phyloP scores from a whole-genome alignment of 1,140 invertebrate genomes.

The Stegodyphus dumicola region DNA sequence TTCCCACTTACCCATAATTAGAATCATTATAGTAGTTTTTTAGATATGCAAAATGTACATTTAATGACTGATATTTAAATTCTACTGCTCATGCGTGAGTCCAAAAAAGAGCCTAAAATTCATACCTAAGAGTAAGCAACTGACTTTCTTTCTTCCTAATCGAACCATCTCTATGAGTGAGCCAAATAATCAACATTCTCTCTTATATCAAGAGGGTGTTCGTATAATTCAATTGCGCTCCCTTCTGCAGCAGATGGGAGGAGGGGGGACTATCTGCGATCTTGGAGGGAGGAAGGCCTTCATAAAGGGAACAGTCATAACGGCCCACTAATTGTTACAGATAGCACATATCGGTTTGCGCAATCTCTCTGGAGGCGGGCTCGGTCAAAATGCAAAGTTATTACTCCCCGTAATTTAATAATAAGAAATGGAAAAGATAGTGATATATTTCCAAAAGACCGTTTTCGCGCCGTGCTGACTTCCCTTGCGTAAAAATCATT shows the following conservation, averaged over 20 bases:
- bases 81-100: no score
- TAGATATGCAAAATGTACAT: no score
- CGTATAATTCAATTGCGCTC: slow-evolving; percentile 17
- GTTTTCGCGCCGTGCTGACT: no score
- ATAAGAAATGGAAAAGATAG: not conserved
- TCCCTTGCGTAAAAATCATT: no score
- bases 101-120: no score
- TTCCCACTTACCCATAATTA: no score
- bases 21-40: no score
- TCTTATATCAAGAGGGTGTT: slow-evolving; percentile 2
- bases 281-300: not conserved
- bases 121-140: no score
- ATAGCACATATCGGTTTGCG: slow-evolving; percentile 19
- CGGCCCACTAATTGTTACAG: slow-evolving; percentile 41
- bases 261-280: slow-evolving; percentile 23
- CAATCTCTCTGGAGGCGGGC: slow-evolving; percentile 1
- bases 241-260: slow-evolving; percentile 3
- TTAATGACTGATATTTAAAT: no score
- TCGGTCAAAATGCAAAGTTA: not conserved
- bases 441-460: no score
- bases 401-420: slow-evolving; percentile 18
- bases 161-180: no score
- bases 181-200: not conserved
- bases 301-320: slow-evolving; percentile 3
- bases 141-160: no score